Evolutionary conservation across 2,113 vertebrate genomes (phyloP).

Genomic region (Nesogale talazaci): DNA sequence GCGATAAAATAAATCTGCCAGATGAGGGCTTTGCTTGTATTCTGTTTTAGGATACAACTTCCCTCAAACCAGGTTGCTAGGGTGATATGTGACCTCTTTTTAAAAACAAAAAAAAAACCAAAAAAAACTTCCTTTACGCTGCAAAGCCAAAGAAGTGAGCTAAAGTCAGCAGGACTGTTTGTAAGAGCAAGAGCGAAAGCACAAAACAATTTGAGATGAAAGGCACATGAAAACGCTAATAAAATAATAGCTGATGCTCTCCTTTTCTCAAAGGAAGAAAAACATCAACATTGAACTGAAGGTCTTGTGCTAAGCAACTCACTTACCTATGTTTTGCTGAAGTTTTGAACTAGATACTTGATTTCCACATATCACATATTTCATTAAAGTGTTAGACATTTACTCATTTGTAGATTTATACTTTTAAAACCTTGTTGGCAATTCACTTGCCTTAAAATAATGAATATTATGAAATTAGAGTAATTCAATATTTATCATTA

Average conservation of each 20-base stretch:
- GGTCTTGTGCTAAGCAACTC: not conserved
- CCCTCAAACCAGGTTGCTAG: conserved; percentile 49
- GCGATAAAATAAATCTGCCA: not conserved
- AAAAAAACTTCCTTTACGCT: conserved; percentile 39
- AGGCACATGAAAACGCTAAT: not conserved
- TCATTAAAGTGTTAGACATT: conserved; percentile 33
- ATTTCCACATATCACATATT: not conserved
- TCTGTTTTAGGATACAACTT: not conserved
- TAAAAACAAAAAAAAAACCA: no score
- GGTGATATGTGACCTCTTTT: conserved; percentile 38
- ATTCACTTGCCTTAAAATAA: conserved; percentile 8
- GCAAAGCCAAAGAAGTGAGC: not conserved
- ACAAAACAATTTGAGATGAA: conserved; percentile 5
- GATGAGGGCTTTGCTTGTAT: not conserved
- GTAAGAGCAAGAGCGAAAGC: not conserved
- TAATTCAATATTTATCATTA: conserved; percentile 35
- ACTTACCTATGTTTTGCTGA: not conserved
- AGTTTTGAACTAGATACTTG: conserved; percentile 39
- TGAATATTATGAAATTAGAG: not conserved
- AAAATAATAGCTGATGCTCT: not conserved
- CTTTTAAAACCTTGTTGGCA: not conserved
- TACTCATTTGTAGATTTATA: not conserved
- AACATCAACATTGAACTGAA: not conserved
- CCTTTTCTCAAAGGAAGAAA: conserved; percentile 24
- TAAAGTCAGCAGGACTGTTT: not conserved